These are phyloP conservation scores for Sceloporus undulatus DNA, from an alignment of 2,113 vertebrate species.

Conservation along the genomic window DNA sequence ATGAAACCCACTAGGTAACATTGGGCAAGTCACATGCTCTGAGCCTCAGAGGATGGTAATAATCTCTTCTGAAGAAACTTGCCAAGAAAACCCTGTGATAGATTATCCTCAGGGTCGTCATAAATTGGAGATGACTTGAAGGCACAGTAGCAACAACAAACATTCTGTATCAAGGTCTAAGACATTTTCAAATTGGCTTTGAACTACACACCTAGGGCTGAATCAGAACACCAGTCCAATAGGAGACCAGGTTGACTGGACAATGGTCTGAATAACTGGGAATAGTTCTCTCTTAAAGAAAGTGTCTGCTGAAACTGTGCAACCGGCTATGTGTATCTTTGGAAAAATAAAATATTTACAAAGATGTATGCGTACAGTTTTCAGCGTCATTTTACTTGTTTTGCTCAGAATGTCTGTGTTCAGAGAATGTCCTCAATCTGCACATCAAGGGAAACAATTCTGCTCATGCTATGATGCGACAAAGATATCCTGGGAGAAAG, in stretches of 20 bases:
- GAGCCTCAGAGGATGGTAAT: too few species aligned
- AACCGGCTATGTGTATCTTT: not conserved
- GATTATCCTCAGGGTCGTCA: too few species aligned
- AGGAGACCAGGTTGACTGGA: not conserved
- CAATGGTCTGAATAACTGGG: not conserved
- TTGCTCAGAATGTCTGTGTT: not conserved
- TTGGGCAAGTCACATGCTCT: too few species aligned
- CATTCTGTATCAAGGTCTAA: not conserved
- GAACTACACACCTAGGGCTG: not conserved
- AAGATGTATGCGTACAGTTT: slow-evolving; percentile 1
- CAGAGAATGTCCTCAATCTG: not conserved
- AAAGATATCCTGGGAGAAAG: slow-evolving; percentile 24
- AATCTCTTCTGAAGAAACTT: too few species aligned
- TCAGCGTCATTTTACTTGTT: not conserved
- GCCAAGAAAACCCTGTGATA: too few species aligned
- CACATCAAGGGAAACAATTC: slow-evolving; percentile 26
- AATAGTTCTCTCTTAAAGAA: not conserved
- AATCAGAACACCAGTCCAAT: not conserved
- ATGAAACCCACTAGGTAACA: too few species aligned
- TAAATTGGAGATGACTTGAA: too few species aligned
- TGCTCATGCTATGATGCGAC: not conserved
- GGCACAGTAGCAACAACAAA: not conserved
- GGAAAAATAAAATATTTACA: slow-evolving; percentile 12
- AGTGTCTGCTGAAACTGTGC: not conserved
- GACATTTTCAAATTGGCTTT: not conserved